Percentiles rank a stretch among this genome's conserved stretches.
phyloP scores from a whole-genome alignment of 2,888 invertebrate species.

The Agrotis ipsilon region DNA sequence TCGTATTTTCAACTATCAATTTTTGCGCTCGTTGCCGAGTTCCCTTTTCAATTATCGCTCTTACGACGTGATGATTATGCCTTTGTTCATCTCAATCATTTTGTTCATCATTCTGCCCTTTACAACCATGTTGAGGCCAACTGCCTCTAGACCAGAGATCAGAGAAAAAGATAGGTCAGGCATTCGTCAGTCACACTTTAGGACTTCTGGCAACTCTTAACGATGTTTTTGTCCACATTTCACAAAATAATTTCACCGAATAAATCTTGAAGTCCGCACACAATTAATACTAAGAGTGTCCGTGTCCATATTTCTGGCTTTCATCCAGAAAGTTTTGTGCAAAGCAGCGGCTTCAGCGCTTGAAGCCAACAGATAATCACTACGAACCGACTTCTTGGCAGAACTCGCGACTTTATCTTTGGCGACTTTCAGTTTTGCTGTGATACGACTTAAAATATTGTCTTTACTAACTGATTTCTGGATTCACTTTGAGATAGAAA shows the following conservation, averaged over 20 bases:
- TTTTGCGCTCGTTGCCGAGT: no score
- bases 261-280: slow-evolving; percentile 48
- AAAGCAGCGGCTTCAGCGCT: slow-evolving; percentile 47
- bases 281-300: slow-evolving; percentile 56
- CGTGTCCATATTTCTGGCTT: slow-evolving; percentile 52
- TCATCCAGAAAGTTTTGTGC: slow-evolving; percentile 45
- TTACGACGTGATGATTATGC: no score
- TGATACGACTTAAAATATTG: slow-evolving; percentile 46
- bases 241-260: slow-evolving; percentile 21
- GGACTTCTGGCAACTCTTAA: neutral
- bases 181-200: neutral
- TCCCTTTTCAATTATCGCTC: no score
- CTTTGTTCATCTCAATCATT: no score
- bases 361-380: slow-evolving; percentile 63
- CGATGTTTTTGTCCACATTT: slow-evolving; percentile 8
- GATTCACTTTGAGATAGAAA: slow-evolving; percentile 31
- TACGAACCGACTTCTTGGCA: slow-evolving; percentile 59
- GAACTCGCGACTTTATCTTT: slow-evolving; percentile 57
- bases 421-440: slow-evolving; percentile 54
- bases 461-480: slow-evolving; percentile 48
- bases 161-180: no score
- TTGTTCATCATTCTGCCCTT: no score
- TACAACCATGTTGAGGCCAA: no score
- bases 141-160: no score
- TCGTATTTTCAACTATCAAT: no score